Evolutionary conservation across 2,113 vertebrate genomes (phyloP).

Genomic region (Naja naja): DNA sequence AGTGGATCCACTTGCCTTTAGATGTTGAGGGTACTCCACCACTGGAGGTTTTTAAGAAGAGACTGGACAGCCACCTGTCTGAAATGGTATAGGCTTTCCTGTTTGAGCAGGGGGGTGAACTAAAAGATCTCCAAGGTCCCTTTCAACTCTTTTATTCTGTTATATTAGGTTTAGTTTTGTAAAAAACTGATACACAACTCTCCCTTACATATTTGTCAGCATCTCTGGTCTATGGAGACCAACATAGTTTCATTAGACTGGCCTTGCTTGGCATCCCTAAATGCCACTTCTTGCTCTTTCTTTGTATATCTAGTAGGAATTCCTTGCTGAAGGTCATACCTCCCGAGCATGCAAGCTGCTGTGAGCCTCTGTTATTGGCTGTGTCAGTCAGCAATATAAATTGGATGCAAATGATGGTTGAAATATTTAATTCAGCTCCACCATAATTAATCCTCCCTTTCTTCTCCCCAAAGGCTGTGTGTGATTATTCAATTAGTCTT

Average conservation of each 20-base stretch:
- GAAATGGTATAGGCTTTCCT: neutral
- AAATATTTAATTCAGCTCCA: neutral
- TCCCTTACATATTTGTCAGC: neutral
- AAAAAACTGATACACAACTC: neutral
- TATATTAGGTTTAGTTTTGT: neutral
- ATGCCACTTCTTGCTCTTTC: neutral
- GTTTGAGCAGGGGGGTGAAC: neutral
- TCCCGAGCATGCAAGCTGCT: neutral
- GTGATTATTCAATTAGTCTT: slow-evolving; percentile 14
- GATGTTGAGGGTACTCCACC: neutral
- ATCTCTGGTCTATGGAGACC: neutral
- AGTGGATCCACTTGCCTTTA: neutral
- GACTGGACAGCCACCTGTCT: neutral
- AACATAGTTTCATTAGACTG: neutral
- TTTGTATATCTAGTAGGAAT: neutral
- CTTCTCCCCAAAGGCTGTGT: neutral
- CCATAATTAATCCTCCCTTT: slow-evolving; percentile 3
- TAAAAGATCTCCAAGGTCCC: neutral
- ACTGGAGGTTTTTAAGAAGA: neutral
- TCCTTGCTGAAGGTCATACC: too few species aligned
- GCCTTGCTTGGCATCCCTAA: neutral
- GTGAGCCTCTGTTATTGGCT: neutral
- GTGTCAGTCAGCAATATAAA: neutral
- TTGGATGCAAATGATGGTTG: neutral
- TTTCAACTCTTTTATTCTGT: neutral